Conservation (phyloP, 2,113 vertebrate species). For the Neoarius graeffei region DNA sequence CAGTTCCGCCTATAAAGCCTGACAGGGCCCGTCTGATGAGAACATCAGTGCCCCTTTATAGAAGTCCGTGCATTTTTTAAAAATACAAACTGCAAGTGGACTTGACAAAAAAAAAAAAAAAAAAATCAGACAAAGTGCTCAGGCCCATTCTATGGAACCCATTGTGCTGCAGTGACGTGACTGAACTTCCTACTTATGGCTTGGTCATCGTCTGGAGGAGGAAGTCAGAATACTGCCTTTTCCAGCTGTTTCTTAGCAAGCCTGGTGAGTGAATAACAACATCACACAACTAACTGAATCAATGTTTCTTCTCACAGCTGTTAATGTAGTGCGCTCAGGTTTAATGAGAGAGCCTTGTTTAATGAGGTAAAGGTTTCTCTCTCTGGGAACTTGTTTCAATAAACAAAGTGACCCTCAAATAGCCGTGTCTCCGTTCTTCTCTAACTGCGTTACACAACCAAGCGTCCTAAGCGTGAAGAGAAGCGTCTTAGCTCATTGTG, state of each 20-base stretch:
- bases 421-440: neutral
- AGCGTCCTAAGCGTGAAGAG: neutral
- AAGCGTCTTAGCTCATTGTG: neutral
- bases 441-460: neutral
- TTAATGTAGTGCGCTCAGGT: neutral
- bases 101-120: no score
- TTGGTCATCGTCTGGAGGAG: neutral
- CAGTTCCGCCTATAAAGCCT: neutral
- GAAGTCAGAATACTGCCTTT: neutral
- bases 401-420: neutral
- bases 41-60: neutral
- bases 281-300: neutral
- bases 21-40: no score
- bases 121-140: neutral
- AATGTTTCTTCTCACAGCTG: neutral
- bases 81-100: neutral
- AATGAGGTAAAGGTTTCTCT: neutral
- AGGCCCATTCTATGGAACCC: neutral
- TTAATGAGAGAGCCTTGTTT: neutral
- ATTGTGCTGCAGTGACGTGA: neutral
- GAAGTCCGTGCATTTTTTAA: neutral
- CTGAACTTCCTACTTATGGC: slow-evolving; percentile 10
- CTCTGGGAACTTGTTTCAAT: neutral
- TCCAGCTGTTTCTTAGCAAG: neutral
- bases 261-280: neutral